A percentile compares a stretch with the other conserved stretches of the same genome.
These are phyloP conservation scores for Tiliqua scincoides DNA, from an alignment of 2,113 vertebrate species.

Conservation along the genomic window DNA sequence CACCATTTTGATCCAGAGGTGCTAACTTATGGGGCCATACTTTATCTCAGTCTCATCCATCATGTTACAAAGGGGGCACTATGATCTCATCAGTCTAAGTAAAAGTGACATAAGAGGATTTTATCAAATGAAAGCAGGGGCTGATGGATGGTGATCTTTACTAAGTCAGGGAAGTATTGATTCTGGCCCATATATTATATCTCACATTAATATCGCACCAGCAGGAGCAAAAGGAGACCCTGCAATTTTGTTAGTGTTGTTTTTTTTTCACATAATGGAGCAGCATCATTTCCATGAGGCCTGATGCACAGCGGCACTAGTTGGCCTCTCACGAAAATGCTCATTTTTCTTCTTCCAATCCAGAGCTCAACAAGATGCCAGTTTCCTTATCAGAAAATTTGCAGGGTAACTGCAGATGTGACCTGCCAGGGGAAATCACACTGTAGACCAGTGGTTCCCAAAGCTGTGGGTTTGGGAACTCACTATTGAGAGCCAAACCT, in stretches of 20 bases:
- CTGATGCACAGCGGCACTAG: neutral
- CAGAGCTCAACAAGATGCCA: neutral
- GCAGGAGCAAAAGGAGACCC: slow-evolving; percentile 37
- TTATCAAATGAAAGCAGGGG: slow-evolving; percentile 44
- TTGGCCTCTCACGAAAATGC: slow-evolving; percentile 14
- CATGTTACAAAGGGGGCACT: slow-evolving; percentile 25
- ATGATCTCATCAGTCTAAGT: slow-evolving; percentile 30
- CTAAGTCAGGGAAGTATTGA: slow-evolving; percentile 54
- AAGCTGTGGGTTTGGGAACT: too few relatives aligned
- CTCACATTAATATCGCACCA: slow-evolving; percentile 41
- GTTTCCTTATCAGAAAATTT: neutral
- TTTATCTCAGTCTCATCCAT: slow-evolving; percentile 28
- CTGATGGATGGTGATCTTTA: slow-evolving; percentile 40
- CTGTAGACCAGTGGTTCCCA: too few relatives aligned
- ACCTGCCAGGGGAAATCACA: neutral
- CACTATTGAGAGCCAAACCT: too few relatives aligned
- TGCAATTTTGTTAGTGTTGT: neutral
- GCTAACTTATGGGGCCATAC: slow-evolving; percentile 40
- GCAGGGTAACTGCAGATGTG: neutral
- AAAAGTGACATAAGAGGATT: slow-evolving; percentile 38
- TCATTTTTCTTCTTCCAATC: slow-evolving; percentile 7
- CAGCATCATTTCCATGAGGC: slow-evolving; percentile 15
- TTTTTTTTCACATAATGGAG: slow-evolving; percentile 40
- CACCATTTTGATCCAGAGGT: slow-evolving; percentile 28
- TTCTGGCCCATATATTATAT: slow-evolving; percentile 60